Conservation (phyloP, 92 coral and sea anemone species). For the Zoanthus sociatus region DNA sequence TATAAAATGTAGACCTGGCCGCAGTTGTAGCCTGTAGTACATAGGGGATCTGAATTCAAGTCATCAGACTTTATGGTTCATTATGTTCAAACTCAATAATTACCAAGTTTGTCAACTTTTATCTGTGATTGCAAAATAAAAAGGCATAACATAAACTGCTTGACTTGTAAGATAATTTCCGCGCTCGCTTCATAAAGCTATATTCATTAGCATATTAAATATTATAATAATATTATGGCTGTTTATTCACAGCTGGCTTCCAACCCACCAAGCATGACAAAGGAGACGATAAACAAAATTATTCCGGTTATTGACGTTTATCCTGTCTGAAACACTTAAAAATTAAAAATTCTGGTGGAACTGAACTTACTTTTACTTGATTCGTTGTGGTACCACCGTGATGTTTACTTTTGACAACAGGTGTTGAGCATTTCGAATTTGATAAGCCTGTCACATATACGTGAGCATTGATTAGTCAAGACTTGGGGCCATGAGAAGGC, state of each 20-base stretch:
- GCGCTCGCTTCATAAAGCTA: neutral
- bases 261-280: constrained; percentile 3
- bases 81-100: neutral
- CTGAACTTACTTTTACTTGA: constrained; percentile 11
- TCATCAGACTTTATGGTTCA: neutral
- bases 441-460: no score
- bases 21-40: neutral
- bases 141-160: neutral
- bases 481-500: no score
- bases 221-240: neutral
- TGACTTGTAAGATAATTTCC: neutral
- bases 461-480: no score
- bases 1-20: neutral
- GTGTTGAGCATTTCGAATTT: no score
- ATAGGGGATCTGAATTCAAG: neutral
- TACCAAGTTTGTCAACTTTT: neutral
- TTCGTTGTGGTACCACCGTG: constrained; percentile 1
- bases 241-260: constrained; percentile 1
- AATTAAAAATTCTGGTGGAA: neutral
- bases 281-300: neutral
- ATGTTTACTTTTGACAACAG: neutral
- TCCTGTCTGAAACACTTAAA: neutral
- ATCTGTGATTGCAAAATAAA: neutral
- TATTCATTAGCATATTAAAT: neutral
- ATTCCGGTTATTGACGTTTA: neutral